Percentiles rank a stretch among this genome's conserved stretches.
These are phyloP conservation scores for Euphonia xanthogaster DNA, from an alignment of 2,797 vertebrate species.

Conservation along the genomic window DNA sequence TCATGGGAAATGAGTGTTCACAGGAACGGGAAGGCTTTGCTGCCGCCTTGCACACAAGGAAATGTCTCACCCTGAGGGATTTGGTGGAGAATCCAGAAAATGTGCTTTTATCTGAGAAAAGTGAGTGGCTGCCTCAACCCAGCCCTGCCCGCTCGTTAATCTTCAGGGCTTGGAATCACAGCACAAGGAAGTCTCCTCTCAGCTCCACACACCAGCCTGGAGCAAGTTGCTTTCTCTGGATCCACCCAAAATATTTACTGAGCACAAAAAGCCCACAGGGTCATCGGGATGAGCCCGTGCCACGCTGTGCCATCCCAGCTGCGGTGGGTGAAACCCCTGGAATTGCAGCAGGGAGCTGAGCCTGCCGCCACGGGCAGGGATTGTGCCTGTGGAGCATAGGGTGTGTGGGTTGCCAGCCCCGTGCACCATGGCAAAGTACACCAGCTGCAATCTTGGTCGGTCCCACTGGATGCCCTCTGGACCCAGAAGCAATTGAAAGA, in stretches of 20 bases:
- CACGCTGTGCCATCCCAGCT: fast-evolving
- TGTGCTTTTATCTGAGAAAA: not conserved
- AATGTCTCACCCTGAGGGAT: not conserved
- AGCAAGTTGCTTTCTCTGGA: fast-evolving
- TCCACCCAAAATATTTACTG: not conserved
- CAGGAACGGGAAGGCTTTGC: not conserved
- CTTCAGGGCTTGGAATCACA: not conserved
- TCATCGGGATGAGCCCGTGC: fast-evolving
- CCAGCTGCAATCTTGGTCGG: not conserved
- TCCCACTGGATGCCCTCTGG: conserved; percentile 6
- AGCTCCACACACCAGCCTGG: fast-evolving
- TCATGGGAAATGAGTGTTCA: not conserved
- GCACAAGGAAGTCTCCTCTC: not conserved
- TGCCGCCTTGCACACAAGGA: not conserved
- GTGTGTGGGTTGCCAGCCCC: not conserved
- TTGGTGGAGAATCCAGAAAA: not conserved
- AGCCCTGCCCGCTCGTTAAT: not conserved
- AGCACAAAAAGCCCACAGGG: fast-evolving
- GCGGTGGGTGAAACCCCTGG: fast-evolving
- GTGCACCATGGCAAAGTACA: not conserved
- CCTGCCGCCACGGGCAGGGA: fast-evolving
- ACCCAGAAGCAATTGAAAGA: not conserved
- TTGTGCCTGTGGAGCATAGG: not conserved
- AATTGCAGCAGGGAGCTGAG: fast-evolving
- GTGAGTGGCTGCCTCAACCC: fast-evolving